phyloP scores from a whole-genome alignment of 2,797 vertebrate species.

The Danio jaintianensis region DNA sequence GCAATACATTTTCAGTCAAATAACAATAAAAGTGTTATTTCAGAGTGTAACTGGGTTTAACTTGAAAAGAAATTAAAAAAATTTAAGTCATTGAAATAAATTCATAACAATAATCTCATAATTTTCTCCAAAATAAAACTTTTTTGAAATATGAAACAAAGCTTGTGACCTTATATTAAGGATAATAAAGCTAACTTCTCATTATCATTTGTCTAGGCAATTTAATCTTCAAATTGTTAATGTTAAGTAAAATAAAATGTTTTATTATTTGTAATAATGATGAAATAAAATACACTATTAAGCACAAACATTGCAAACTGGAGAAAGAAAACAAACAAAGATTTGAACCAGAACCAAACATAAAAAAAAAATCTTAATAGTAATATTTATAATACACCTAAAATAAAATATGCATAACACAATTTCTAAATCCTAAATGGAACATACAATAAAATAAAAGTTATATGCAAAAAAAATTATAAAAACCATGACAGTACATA shows the following conservation, averaged over 20 bases:
- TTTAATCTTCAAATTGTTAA: neutral
- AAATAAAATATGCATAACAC: neutral
- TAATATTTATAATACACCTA: neutral
- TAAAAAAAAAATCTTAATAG: neutral
- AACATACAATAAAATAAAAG: neutral
- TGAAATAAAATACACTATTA: neutral
- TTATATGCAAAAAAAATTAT: neutral
- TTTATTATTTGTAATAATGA: neutral
- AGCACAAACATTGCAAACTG: neutral
- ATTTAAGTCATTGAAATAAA: too few species aligned
- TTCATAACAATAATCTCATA: neutral
- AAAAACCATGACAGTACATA: neutral
- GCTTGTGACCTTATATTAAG: neutral
- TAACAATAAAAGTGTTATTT: neutral
- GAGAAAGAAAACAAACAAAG: neutral
- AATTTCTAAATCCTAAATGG: neutral
- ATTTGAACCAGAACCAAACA: neutral
- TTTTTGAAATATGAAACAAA: too few species aligned
- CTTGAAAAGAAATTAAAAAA: neutral
- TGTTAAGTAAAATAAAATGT: neutral
- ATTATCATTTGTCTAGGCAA: too few species aligned
- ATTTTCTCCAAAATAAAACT: neutral
- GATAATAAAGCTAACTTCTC: neutral
- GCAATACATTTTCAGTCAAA: conserved; percentile 12
- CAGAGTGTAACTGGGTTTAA: neutral